Evolutionary conservation across 2,113 vertebrate genomes (phyloP).

Genomic region (Crotalus helleri): DNA sequence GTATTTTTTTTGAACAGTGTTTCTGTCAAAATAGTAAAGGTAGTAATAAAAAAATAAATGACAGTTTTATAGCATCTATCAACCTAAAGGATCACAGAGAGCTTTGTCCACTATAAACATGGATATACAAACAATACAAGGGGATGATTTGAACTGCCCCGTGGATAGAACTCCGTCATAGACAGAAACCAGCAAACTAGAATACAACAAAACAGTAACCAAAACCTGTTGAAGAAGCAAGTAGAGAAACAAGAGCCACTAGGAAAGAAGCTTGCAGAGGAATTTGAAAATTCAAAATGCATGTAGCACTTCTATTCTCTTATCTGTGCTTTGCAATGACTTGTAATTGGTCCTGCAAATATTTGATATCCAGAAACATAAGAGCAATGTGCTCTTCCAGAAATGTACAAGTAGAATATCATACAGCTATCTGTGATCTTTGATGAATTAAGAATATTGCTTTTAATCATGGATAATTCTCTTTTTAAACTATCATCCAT

Average conservation of each 20-base stretch:
- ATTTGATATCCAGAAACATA: background rate
- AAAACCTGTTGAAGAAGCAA: background rate
- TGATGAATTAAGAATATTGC: background rate
- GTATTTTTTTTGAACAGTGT: slow-evolving; percentile 30
- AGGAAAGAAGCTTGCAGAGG: background rate
- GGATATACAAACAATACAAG: slow-evolving; percentile 19
- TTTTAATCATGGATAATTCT: background rate
- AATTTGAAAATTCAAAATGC: background rate
- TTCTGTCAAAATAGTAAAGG: slow-evolving; percentile 35
- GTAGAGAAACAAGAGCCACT: background rate
- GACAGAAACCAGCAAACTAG: background rate
- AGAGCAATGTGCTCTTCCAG: background rate
- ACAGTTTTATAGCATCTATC: slow-evolving; percentile 43
- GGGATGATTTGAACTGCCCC: background rate
- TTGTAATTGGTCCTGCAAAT: background rate
- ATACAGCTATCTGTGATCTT: background rate
- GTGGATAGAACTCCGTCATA: background rate
- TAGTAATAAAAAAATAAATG: slow-evolving; percentile 16
- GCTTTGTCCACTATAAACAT: slow-evolving; percentile 40
- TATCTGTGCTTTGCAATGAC: background rate
- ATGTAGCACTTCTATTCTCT: background rate
- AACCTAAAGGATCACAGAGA: slow-evolving; percentile 36
- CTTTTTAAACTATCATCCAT: background rate
- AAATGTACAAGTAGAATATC: background rate
- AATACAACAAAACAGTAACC: background rate